Base-by-base conservation (phyloP, 2,113 vertebrate genomes). In the Mionectes macconnelli region DNA sequence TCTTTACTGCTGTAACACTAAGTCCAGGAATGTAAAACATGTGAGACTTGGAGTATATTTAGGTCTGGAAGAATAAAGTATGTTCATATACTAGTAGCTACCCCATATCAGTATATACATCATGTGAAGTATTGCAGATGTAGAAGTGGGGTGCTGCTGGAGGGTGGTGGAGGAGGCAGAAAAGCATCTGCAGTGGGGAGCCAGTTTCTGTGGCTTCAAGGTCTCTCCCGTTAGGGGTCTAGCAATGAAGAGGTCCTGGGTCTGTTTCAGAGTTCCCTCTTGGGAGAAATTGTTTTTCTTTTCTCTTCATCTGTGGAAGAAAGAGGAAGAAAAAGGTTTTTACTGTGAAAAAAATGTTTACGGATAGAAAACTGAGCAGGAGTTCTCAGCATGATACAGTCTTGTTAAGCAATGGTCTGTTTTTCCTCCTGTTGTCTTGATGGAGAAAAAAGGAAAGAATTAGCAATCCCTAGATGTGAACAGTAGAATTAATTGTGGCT, bases 401-500 rank as follows among this genome's bases (percentile, higher is more conserved):
- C 73, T 73, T 73, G 57, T 84, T 90, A 84, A 87, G 80, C 15
- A 84, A 57, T 25, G 49, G 76, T 75, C 91, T 89, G 49, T 11
- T 89, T 92, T 81, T 94, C 35, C 69, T 94, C 59, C 60, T 70
- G 45, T 83, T 78, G 39, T 45, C 83, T 89, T 62, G n/a, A 45
- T 69, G 42, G n/a, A 79, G 64, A 91, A 93, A 62, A 82, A 86
- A 72, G 59, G 56, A 72, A 87, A 75, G 63, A 93, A 87, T 87
- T 92, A 76, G 49, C 28, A 35, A 40, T 93, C 9, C 2, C 84
- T 62, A 42, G 52, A 68, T 90, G 56, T 76, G 62, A 94, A 84
- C 66, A 72, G 68, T 52, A 77, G 77, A 95, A 90, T 88, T 80
- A 91, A 88, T 93, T 93, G 28, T 15, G 63, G 20, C 44, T 86